phyloP scores from a whole-genome alignment of 2,888 invertebrate species.

The Ceraclea dissimilis region DNA sequence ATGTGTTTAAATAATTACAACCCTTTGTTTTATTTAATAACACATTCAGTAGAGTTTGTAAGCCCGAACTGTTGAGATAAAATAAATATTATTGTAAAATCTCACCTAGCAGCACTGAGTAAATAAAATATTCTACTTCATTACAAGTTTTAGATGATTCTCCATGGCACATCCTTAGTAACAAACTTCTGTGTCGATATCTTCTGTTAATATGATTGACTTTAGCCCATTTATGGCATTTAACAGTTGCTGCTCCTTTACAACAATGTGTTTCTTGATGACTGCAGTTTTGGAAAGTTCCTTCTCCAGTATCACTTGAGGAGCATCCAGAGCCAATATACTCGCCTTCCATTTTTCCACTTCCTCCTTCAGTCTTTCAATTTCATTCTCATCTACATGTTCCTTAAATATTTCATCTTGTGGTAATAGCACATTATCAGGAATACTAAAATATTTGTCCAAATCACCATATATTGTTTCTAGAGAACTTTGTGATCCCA shows the following conservation, averaged over 20 bases:
- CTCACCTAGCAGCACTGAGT: no score
- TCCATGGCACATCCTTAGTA: no score
- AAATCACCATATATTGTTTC: constrained; percentile 39
- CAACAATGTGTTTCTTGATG: background rate
- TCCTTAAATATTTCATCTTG: constrained; percentile 40
- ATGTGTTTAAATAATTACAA: no score
- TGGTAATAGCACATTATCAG: constrained; percentile 38
- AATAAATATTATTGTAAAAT: no score
- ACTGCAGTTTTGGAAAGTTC: constrained; percentile 7
- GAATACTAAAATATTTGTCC: constrained; percentile 37
- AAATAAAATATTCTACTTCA: no score
- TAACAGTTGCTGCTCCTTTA: background rate
- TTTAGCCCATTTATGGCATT: background rate
- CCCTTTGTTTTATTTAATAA: no score
- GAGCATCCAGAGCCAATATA: constrained; percentile 30
- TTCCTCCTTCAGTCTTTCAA: constrained; percentile 37
- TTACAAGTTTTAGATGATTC: no score
- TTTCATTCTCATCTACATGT: constrained; percentile 37
- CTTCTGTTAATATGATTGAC: background rate
- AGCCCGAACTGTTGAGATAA: no score
- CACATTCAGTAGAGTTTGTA: no score
- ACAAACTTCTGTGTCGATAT: background rate
- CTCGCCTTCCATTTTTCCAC: constrained; percentile 34
- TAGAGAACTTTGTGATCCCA: constrained; percentile 30
- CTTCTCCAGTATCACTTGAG: constrained; percentile 34